A percentile compares a stretch with the other conserved stretches of the same genome.
Evolutionary conservation across 1,140 invertebrate genomes (phyloP).

Genomic region (Tribolium castaneum): DNA sequence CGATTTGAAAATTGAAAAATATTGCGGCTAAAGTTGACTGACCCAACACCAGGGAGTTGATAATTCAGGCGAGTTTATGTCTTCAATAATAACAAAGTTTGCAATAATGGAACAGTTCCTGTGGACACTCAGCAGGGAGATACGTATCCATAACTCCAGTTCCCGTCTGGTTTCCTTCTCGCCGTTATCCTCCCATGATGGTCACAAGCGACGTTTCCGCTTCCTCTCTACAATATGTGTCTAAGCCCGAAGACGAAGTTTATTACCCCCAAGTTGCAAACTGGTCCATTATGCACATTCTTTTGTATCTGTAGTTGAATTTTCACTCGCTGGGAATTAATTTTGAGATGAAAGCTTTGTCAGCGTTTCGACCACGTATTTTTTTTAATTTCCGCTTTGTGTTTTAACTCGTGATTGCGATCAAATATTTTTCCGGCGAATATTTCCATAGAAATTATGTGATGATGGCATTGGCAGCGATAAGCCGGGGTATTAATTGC

Average conservation of each 20-base stretch:
- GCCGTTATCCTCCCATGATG: slow-evolving; percentile 1
- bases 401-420: not conserved
- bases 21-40: not conserved
- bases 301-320: not conserved
- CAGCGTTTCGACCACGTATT: not conserved
- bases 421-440: not conserved
- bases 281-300: not conserved
- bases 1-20: not conserved
- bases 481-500: not conserved
- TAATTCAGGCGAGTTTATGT: slow-evolving; percentile 7
- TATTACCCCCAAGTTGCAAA: not conserved
- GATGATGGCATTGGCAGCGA: not conserved
- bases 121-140: slow-evolving; percentile 11
- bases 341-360: not conserved
- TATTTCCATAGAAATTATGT: not conserved
- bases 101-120: slow-evolving; percentile 19
- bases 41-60: not conserved
- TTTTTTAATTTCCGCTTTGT: not conserved
- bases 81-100: slow-evolving; percentile 24
- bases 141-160: slow-evolving; percentile 26
- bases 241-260: not conserved
- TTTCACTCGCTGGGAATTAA: not conserved
- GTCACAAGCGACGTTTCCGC: slow-evolving; percentile 22
- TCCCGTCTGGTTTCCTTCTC: slow-evolving; percentile 20
- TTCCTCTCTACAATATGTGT: not conserved